Evolutionary conservation across 2,797 vertebrate genomes (phyloP), one percentile per base, ranked within the genome.

Genomic region (Podarcis siculus): DNA sequence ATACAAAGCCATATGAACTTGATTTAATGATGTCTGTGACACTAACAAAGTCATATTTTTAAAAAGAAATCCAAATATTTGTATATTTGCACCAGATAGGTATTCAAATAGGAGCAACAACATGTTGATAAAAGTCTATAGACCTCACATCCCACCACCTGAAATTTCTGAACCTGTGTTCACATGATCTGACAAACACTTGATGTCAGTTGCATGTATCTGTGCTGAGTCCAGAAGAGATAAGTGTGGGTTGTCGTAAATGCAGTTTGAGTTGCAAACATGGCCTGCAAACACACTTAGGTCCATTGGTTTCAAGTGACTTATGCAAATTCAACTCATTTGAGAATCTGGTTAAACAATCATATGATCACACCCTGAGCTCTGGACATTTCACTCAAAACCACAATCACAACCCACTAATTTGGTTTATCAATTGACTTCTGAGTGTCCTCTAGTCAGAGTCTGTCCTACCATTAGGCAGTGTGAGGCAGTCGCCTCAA

Each of bases 1-100:
- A 87, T 55, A 77, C 86, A 91, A 91, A 93, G 17, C 86, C 88
- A 92, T 79, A 80, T 73, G 77, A 88, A 71, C 83, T 93, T 91
- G 94, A 89, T 92, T 79, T 86, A 73, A 58, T 75, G 93, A 91
- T 85, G 88, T 77, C 86, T 90, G 61, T 1, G n/a, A 58, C 86
- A 91, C 92, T 93, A 45, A 72, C 27, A 72, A 79, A 79, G 69
- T 32, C 21, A 37, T 79, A 21, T 61, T 58, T 83, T 37, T 5
- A 72, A 35, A 75, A 30, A 82, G n/a, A 82, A 37, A 83, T 73
- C 21, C 37, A 83, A 21, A 83, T 5, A 39, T 17, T 35, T 27
- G n/a, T 5, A 75, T 45, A 91, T 86, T 90, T 67, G 0, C 81
- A 39, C 87, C 58, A 85, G 81, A 86, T 89, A 87, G 79, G 82